Evolutionary conservation across 2,113 vertebrate genomes (phyloP).

Genomic region (Echinops telfairi): DNA sequence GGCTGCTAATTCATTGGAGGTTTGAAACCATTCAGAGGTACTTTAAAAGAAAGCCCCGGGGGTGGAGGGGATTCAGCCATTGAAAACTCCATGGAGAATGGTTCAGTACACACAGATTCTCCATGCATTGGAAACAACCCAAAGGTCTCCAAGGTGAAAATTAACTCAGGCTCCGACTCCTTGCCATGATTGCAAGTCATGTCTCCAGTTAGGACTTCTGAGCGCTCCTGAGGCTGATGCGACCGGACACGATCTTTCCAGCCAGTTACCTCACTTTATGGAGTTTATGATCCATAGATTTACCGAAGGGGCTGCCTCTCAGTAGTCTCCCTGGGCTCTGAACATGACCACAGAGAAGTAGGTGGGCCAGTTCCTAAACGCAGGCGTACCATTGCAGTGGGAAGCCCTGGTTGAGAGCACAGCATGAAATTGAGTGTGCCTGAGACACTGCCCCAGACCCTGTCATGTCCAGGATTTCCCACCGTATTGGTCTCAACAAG

Average conservation of each 20-base stretch:
- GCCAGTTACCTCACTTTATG: neutral
- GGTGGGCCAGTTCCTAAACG: accelerated
- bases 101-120: neutral
- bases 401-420: neutral
- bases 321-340: neutral
- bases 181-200: neutral
- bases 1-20: neutral
- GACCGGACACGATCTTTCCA: neutral
- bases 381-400: neutral
- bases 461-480: neutral
- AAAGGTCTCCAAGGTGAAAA: neutral
- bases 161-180: neutral
- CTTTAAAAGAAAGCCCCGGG: neutral
- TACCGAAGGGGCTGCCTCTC: neutral
- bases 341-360: neutral
- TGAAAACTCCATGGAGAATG: neutral
- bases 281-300: neutral
- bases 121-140: neutral
- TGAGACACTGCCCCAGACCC: neutral
- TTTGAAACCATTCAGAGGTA: neutral
- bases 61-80: no score
- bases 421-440: neutral
- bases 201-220: neutral
- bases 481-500: no score
- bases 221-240: neutral